phyloP scores from a whole-genome alignment of 2,113 vertebrate species.

The Heterotis niloticus region DNA sequence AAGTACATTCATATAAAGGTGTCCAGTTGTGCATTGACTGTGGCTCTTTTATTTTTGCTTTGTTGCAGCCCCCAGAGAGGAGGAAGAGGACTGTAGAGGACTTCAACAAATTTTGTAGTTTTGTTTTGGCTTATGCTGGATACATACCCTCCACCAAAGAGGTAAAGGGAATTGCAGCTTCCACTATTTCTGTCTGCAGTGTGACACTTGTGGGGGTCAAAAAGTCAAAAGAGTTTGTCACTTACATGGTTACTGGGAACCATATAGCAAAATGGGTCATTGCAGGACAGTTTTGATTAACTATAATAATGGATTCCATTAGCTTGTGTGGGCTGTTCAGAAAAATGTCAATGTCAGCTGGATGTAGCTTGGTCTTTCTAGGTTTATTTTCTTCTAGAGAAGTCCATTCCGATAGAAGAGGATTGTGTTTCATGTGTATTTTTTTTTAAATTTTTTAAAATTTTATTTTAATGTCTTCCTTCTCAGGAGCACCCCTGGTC shows the following conservation, averaged over 20 bases:
- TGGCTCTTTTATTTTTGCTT: background rate
- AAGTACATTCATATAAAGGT: no score
- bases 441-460: no score
- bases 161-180: constrained; percentile 52
- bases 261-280: no score
- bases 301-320: background rate
- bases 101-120: constrained; percentile 90
- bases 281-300: background rate
- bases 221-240: no score
- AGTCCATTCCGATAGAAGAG: no score
- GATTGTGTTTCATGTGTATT: no score
- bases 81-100: constrained; percentile 84
- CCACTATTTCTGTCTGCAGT: no score
- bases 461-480: background rate
- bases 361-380: background rate
- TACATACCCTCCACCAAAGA: constrained; percentile 84
- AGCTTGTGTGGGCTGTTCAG: constrained; percentile 3
- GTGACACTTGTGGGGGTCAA: no score
- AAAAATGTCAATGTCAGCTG: background rate
- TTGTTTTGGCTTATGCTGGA: constrained; percentile 82
- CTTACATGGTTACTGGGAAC: no score
- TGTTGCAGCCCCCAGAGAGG: constrained; percentile 73
- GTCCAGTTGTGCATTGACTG: background rate
- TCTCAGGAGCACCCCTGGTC: constrained; percentile 65
- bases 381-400: no score